Conservation (phyloP, 1,140 invertebrate species). For the Lordiphosa clarofinis region DNA sequence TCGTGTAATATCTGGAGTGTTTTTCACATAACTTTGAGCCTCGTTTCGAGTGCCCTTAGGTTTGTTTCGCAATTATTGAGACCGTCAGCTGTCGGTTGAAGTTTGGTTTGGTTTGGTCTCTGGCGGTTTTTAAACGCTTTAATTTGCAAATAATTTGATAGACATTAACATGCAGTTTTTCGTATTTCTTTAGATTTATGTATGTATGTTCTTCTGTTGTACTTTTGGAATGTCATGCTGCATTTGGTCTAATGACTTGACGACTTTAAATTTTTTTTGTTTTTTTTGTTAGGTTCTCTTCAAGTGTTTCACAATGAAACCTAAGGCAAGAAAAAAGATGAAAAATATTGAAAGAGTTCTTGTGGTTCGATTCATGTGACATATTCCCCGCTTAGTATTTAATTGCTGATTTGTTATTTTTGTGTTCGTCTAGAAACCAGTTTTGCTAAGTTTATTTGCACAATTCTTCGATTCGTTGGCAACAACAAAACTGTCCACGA, state of each 20-base stretch:
- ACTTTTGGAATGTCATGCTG: conserved; percentile 59
- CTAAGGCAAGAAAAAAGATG: conserved; percentile 1
- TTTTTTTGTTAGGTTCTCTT: conserved; percentile 26
- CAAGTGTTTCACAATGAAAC: conserved; percentile 39
- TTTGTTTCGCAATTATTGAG: conserved; percentile 55
- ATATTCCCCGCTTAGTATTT: conserved; percentile 22
- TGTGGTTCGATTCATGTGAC: conserved; percentile 25
- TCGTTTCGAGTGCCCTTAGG: conserved; percentile 62
- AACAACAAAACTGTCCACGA: conserved; percentile 16
- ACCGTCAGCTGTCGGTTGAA: conserved; percentile 26
- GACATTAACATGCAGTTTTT: conserved; percentile 70
- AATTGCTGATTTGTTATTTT: conserved; percentile 16
- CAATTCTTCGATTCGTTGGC: conserved; percentile 38
- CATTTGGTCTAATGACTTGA: conserved; percentile 70
- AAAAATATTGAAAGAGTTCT: not conserved
- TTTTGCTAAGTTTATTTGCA: conserved; percentile 35
- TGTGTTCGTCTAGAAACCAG: conserved; percentile 46
- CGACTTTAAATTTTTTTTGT: conserved; percentile 50
- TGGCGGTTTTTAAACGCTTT: conserved; percentile 55
- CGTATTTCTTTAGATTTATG: conserved; percentile 47
- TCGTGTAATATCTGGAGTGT: conserved; percentile 16
- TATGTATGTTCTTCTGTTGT: conserved; percentile 6
- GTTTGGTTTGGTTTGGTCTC: conserved; percentile 14
- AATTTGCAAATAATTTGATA: conserved; percentile 72
- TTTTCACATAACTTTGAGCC: conserved; percentile 34